phyloP scores from a whole-genome alignment of 2,113 vertebrate species.

The Pangasianodon gigas region DNA sequence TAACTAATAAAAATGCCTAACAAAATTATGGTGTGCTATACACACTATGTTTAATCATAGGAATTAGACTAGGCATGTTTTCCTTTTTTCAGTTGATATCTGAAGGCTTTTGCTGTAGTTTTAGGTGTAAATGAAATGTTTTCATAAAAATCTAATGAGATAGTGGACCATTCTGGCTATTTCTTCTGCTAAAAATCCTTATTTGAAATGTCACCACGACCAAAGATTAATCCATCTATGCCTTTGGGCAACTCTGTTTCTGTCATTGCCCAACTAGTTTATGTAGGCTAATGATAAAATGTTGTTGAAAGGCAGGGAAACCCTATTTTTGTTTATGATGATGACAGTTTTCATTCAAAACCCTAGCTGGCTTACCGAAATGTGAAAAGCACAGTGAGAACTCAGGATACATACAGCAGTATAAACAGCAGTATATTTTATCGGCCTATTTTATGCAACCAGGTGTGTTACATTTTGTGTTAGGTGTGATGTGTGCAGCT shows the following conservation, averaged over 20 bases:
- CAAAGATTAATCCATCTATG: no score
- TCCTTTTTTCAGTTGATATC: not conserved
- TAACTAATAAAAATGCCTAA: no score
- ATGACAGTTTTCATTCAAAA: not conserved
- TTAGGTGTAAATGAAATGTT: not conserved
- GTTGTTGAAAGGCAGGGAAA: not conserved
- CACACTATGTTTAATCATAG: no score
- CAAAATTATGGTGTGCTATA: no score
- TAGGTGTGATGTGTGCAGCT: not conserved
- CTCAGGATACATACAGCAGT: not conserved
- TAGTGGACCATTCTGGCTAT: not conserved
- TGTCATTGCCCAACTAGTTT: not conserved
- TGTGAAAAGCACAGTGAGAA: not conserved
- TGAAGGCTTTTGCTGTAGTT: not conserved
- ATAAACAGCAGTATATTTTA: not conserved
- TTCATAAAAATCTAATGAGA: not conserved
- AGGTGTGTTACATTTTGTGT: not conserved
- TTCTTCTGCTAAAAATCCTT: not conserved
- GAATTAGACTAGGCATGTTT: not conserved
- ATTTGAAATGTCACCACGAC: not conserved
- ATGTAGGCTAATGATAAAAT: not conserved
- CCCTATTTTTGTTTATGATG: not conserved
- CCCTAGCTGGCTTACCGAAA: not conserved
- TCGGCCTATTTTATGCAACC: not conserved
- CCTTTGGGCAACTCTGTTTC: no score